A percentile compares a stretch with the other conserved stretches of the same genome.
These are phyloP conservation scores for Euura saliciscinereae DNA, from an alignment of 1,140 invertebrate species.

Conservation along the genomic window DNA sequence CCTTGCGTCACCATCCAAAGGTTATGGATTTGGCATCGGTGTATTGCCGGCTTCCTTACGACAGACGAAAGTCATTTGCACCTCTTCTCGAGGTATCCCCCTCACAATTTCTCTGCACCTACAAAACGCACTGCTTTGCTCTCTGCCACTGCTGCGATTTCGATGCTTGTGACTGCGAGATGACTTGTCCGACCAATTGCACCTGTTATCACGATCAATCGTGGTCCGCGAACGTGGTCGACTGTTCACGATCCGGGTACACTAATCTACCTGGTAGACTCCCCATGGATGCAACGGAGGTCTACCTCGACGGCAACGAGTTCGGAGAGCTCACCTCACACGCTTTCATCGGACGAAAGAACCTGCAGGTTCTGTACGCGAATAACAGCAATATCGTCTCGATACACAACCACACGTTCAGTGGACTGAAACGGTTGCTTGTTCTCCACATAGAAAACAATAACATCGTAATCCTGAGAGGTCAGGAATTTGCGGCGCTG, in stretches of 20 bases:
- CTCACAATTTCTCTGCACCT: conserved; percentile 84
- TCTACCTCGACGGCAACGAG: conserved; percentile 86
- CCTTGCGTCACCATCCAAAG: conserved; percentile 76
- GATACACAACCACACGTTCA: conserved; percentile 84
- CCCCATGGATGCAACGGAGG: conserved; percentile 87
- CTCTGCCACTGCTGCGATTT: conserved; percentile 89
- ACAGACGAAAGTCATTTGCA: conserved; percentile 75
- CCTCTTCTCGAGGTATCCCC: conserved; percentile 79
- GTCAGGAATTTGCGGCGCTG: conserved; percentile 77
- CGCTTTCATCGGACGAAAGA: conserved; percentile 84
- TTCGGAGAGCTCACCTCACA: conserved; percentile 80
- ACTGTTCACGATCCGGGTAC: conserved; percentile 77
- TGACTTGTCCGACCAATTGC: conserved; percentile 87
- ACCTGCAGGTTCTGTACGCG: conserved; percentile 78
- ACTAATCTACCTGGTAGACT: conserved; percentile 78
- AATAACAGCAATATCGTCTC: conserved; percentile 83
- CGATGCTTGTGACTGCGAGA: conserved; percentile 88
- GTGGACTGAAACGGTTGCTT: conserved; percentile 73
- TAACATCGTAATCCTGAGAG: conserved; percentile 72
- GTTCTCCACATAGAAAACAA: conserved; percentile 82
- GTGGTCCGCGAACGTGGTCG: conserved; percentile 86
- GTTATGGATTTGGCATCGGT: conserved; percentile 87
- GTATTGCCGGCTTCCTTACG: conserved; percentile 82
- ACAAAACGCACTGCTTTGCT: conserved; percentile 86
- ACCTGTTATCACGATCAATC: conserved; percentile 88